Evolutionary conservation across 2,797 vertebrate genomes (phyloP), one percentile per base, ranked within the genome.

Genomic region (Amphiprion clarkii): DNA sequence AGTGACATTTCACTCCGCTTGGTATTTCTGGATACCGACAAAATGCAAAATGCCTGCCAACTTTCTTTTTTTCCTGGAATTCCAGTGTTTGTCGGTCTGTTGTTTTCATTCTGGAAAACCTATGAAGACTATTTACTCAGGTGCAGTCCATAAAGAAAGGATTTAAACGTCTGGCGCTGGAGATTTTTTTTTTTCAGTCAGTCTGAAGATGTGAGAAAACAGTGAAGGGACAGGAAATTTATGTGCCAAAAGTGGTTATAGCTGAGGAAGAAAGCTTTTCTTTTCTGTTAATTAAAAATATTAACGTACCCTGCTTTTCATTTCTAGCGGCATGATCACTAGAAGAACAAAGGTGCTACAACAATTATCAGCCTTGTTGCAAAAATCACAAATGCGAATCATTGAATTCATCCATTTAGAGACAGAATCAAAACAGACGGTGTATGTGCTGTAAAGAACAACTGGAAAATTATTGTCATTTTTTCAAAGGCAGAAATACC

Each of bases 1-100:
- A 67, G 57, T 56, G 60, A 71, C 49, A 55, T 71, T 71, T 78
- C 39, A 55, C 13, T 6, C 21, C 5, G 52, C 12, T 6, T 48
- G 29, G 33, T 53, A 33, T 42, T 51, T 31, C 39, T 33, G 12
- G 58, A 58, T 59, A 54, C 19, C 12, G 54, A 44, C 48, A 51
- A 33, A 42, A 66, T 19, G 52, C 53, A 51, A 33, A 42, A 66
- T 19, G 52, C 11, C 64, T 66, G 59, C 21, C 55, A 44, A 11
- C 59, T 40, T 10, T 44, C 14, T 16, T 40, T 46, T 62, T 63
- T 46, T 40, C 31, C 31, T 31, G 8, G 5, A 63, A 39, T 40
- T 66, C 23, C 25, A 33, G 46, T 6, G 8, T 42, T 55, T 25
- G 8, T 51, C 5, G 10, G 10, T 21, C 3, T 46, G 44, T 19